These are phyloP conservation scores for Chlorospingus flavigularis DNA, from an alignment of 2,797 vertebrate species.

Conservation along the genomic window DNA sequence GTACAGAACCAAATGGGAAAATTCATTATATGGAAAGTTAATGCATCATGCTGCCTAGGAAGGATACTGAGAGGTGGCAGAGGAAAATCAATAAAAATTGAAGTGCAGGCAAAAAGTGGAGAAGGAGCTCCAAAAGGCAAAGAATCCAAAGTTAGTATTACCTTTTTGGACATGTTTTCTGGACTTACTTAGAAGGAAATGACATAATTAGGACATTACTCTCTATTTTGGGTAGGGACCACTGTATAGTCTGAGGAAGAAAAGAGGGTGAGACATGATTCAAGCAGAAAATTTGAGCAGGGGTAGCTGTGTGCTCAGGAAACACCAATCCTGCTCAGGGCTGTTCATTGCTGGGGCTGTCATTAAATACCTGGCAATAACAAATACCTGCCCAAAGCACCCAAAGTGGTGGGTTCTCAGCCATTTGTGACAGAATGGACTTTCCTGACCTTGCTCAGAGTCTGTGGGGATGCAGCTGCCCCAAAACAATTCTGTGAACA, in stretches of 20 bases:
- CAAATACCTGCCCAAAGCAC: not conserved
- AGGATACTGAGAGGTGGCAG: not conserved
- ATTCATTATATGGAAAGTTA: constrained; percentile 52
- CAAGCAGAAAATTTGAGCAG: not conserved
- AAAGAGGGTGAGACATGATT: not conserved
- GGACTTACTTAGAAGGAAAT: not conserved
- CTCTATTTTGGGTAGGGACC: not conserved
- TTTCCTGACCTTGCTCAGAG: not conserved
- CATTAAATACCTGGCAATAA: not conserved
- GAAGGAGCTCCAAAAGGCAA: constrained; percentile 1
- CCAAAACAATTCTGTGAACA: not conserved
- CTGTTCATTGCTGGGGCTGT: not conserved
- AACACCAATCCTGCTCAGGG: not conserved
- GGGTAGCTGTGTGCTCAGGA: not conserved
- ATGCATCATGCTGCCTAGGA: constrained; percentile 36
- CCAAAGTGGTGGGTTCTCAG: accelerated
- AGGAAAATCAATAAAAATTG: constrained; percentile 52
- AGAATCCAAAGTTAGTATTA: not conserved
- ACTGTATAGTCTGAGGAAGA: not conserved
- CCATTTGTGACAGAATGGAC: not conserved
- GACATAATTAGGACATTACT: not conserved
- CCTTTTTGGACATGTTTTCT: not conserved
- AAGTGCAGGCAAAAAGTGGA: constrained; percentile 2
- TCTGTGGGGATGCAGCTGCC: not conserved
- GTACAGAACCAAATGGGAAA: constrained; percentile 12